These are phyloP conservation scores for Porphyrio hochstetteri DNA, from an alignment of 2,113 vertebrate species.

Conservation along the genomic window DNA sequence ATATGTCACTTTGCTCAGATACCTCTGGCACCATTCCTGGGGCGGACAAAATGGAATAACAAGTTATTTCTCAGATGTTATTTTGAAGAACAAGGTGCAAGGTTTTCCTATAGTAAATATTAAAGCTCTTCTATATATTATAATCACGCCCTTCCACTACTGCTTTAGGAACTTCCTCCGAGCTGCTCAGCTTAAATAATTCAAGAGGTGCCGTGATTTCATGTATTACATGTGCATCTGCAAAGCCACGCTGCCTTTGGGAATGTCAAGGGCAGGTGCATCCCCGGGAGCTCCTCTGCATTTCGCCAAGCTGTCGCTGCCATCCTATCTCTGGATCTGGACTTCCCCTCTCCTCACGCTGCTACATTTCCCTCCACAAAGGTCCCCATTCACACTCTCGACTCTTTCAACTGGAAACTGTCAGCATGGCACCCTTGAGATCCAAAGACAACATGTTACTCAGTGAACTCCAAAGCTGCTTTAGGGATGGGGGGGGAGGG, in stretches of 20 bases:
- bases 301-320: neutral
- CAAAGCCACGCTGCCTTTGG: neutral
- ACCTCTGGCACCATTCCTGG: constrained; percentile 39
- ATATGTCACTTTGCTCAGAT: constrained; percentile 6
- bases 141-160: neutral
- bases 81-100: neutral
- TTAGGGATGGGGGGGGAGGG: too few species aligned
- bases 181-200: neutral
- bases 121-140: neutral
- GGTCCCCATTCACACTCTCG: neutral
- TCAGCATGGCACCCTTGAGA: neutral
- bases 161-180: neutral
- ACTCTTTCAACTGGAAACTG: neutral
- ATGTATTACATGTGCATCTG: neutral
- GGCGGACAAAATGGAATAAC: neutral
- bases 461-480: neutral
- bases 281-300: neutral
- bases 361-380: neutral
- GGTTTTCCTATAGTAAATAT: neutral
- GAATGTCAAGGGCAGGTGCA: constrained; percentile 7
- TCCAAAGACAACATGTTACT: neutral
- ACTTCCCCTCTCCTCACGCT: neutral
- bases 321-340: neutral
- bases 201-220: neutral
- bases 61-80: neutral